Evolutionary conservation across 2,888 invertebrate genomes (phyloP).

Genomic region (Pasiphila rectangulata): DNA sequence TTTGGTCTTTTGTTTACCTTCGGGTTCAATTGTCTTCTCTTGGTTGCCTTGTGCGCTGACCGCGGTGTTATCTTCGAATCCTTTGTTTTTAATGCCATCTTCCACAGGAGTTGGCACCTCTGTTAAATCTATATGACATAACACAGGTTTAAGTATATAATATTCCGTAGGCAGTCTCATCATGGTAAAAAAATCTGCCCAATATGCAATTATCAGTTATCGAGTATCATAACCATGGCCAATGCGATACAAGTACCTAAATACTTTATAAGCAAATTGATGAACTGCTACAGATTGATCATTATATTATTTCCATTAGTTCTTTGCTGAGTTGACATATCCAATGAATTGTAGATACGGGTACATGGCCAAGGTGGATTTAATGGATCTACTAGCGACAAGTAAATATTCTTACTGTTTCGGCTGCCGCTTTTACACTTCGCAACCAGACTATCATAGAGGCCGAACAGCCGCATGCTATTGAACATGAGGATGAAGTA

Average conservation of each 20-base stretch:
- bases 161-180: not conserved
- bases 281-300: too few relatives aligned
- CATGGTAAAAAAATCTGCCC: not conserved
- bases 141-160: too few relatives aligned
- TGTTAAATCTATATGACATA: slow-evolving; percentile 25
- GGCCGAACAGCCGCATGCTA: slow-evolving; percentile 72
- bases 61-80: slow-evolving; percentile 38
- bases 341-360: too few relatives aligned
- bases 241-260: too few relatives aligned
- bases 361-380: too few relatives aligned
- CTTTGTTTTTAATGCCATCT: slow-evolving; percentile 60
- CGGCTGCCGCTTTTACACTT: slow-evolving; percentile 26
- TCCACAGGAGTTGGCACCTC: slow-evolving; percentile 59
- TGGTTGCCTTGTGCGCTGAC: slow-evolving; percentile 33
- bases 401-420: slow-evolving; percentile 22
- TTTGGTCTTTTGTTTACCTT: not conserved
- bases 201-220: too few relatives aligned
- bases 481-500: slow-evolving; percentile 89
- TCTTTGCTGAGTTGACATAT: too few relatives aligned
- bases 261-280: too few relatives aligned
- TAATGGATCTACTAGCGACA: too few relatives aligned
- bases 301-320: too few relatives aligned
- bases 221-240: too few relatives aligned
- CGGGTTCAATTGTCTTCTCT: slow-evolving; percentile 34
- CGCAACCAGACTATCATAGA: slow-evolving; percentile 43